Percentiles rank a stretch among this genome's conserved stretches.
Evolutionary conservation across 2,113 vertebrate species (phyloP).

Genomic region (Numenius arquata): DNA sequence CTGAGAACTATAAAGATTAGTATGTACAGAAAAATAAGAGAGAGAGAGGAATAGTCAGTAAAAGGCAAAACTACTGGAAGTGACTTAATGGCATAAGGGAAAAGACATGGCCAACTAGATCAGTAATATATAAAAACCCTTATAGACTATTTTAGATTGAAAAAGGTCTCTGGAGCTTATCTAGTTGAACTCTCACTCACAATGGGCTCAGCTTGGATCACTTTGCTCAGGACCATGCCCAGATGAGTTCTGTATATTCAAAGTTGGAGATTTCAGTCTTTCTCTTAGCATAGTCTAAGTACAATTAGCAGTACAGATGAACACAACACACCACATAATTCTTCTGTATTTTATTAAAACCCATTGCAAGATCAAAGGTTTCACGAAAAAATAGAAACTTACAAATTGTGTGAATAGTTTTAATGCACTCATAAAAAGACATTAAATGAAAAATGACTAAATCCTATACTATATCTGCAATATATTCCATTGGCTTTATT

Average conservation of each 20-base stretch:
- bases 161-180: not conserved
- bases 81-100: not conserved
- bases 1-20: not conserved
- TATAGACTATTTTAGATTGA: not conserved
- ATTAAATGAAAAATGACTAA: conserved; percentile 65
- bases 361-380: conserved; percentile 68
- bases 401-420: conserved; percentile 72
- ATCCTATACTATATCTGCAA: conserved; percentile 63
- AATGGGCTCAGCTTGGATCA: not conserved
- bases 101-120: not conserved
- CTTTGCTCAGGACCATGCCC: not conserved
- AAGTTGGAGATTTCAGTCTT: not conserved
- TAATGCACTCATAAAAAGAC: conserved; percentile 70
- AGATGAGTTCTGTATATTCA: not conserved
- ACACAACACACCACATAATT: conserved; percentile 23
- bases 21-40: not conserved
- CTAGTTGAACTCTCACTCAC: not conserved
- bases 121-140: not conserved
- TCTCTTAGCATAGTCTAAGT: not conserved
- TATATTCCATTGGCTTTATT: conserved; percentile 70
- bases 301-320: not conserved
- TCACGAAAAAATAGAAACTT: conserved; percentile 76
- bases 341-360: conserved; percentile 69
- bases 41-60: not conserved
- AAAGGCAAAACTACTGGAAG: not conserved